Conservation (phyloP, 2,113 vertebrate species). For the Dascyllus trimaculatus region DNA sequence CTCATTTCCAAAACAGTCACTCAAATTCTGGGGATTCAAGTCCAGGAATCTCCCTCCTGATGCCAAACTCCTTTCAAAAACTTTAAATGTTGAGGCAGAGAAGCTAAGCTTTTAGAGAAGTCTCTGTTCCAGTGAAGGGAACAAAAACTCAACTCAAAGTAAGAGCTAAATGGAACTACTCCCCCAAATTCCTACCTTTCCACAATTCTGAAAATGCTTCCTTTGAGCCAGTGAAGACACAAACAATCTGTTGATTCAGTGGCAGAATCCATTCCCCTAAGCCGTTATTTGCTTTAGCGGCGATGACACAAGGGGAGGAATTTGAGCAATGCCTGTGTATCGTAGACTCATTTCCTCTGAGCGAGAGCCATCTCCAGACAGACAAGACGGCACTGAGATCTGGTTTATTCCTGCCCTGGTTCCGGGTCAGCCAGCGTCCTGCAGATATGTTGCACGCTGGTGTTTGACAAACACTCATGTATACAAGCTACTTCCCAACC, state of each 20-base stretch:
- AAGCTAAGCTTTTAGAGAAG: neutral
- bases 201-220: conserved; percentile 61
- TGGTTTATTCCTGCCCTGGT: conserved; percentile 46
- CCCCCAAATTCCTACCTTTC: conserved; percentile 66
- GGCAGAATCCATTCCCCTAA: conserved; percentile 69
- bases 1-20: conserved; percentile 54
- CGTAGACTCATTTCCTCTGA: conserved; percentile 73
- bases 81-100: neutral
- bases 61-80: neutral
- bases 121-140: neutral
- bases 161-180: conserved; percentile 28
- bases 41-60: neutral
- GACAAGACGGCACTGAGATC: conserved; percentile 47
- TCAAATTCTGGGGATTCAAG: conserved; percentile 15
- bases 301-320: conserved; percentile 80
- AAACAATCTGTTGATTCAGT: conserved; percentile 78
- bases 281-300: conserved; percentile 77
- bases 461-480: neutral
- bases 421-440: conserved; percentile 65
- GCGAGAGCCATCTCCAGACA: conserved; percentile 63
- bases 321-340: conserved; percentile 76
- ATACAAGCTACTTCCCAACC: neutral
- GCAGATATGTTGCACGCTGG: conserved; percentile 46
- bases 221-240: conserved; percentile 68
- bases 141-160: conserved; percentile 7